Conservation (phyloP, 2,888 invertebrate species). For the Parnassius orleans region DNA sequence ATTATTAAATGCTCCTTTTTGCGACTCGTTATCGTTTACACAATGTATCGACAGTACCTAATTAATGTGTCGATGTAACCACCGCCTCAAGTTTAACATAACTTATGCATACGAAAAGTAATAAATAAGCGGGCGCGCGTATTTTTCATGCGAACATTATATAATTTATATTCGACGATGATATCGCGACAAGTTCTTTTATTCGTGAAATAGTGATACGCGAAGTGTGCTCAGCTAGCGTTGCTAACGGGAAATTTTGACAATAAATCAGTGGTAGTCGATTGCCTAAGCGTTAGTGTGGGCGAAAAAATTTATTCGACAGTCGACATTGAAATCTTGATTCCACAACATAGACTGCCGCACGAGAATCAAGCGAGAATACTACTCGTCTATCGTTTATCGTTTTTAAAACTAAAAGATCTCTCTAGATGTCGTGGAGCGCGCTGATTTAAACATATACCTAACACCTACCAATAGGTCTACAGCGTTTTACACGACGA, state of each 20-base stretch:
- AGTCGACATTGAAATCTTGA: constrained; percentile 75
- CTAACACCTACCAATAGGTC: constrained; percentile 69
- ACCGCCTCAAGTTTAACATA: constrained; percentile 52
- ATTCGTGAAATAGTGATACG: constrained; percentile 81
- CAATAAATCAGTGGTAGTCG: constrained; percentile 77
- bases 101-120: constrained; percentile 67
- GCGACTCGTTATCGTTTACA: constrained; percentile 2
- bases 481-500: constrained; percentile 63
- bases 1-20: constrained; percentile 35
- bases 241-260: constrained; percentile 80
- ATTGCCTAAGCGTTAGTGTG: constrained; percentile 79
- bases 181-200: constrained; percentile 80
- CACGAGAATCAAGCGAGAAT: constrained; percentile 37
- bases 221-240: constrained; percentile 78
- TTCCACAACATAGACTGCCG: constrained; percentile 55
- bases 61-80: constrained; percentile 54
- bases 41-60: constrained; percentile 28
- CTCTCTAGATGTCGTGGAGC: constrained; percentile 41
- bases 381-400: constrained; percentile 25
- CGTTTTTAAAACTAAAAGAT: constrained; percentile 31
- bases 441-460: constrained; percentile 44
- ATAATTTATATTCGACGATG: constrained; percentile 79
- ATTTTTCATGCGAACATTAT: constrained; percentile 76
- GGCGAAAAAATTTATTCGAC: constrained; percentile 75
- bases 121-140: constrained; percentile 76